phyloP scores from a whole-genome alignment of 2,113 vertebrate species.

The Cairina moschata region DNA sequence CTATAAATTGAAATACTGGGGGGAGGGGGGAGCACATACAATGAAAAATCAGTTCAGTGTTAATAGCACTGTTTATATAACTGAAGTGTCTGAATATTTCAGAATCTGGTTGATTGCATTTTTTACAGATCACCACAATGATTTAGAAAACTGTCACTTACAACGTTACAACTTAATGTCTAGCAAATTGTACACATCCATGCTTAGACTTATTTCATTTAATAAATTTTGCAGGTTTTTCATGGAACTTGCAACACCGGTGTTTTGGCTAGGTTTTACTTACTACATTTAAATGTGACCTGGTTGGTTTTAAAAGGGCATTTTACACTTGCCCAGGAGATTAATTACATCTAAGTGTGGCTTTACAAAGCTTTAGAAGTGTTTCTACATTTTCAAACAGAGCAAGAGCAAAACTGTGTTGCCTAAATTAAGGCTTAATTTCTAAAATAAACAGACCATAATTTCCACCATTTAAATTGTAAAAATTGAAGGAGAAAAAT shows the following conservation, averaged over 20 bases:
- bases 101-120: background rate
- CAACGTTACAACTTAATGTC: background rate
- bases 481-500: background rate
- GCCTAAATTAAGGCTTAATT: background rate
- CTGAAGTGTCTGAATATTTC: background rate
- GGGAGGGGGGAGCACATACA: fast-evolving
- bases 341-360: background rate
- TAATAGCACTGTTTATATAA: background rate
- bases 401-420: background rate
- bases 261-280: background rate
- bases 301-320: background rate
- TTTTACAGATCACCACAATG: background rate
- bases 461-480: background rate
- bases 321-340: background rate
- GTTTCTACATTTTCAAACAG: background rate
- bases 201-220: fast-evolving
- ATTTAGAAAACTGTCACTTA: background rate
- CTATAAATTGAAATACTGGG: background rate
- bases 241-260: background rate
- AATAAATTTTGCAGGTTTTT: background rate
- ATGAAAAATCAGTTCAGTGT: background rate
- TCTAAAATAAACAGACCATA: fast-evolving
- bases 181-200: background rate
- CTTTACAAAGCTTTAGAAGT: background rate
- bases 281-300: background rate